phyloP scores from a whole-genome alignment of 2,113 vertebrate species.

The Python bivittatus region DNA sequence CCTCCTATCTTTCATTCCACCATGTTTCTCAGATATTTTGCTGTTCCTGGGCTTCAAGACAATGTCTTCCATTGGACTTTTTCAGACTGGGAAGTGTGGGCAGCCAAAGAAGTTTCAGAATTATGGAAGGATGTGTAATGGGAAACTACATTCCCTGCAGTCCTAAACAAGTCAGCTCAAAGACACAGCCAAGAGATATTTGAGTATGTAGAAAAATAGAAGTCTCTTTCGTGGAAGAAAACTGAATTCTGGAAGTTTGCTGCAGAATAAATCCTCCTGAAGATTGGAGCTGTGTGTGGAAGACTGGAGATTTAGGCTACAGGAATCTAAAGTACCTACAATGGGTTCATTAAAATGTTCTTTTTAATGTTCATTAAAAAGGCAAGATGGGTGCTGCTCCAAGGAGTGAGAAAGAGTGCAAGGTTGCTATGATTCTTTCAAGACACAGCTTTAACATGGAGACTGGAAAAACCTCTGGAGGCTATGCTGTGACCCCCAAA shows the following conservation, averaged over 20 bases:
- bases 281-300: not conserved
- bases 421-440: not conserved
- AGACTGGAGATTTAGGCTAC: not conserved
- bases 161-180: not conserved
- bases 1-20: not conserved
- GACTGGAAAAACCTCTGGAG: not conserved
- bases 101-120: not conserved
- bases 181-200: not conserved
- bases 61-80: not conserved
- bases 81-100: not conserved
- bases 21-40: not conserved
- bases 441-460: not conserved
- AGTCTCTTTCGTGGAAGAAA: not conserved
- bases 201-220: not conserved
- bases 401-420: not conserved
- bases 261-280: not conserved
- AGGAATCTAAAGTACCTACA: not conserved
- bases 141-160: not conserved
- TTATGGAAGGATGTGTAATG: not conserved
- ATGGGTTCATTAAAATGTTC: no score
- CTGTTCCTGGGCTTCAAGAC: not conserved
- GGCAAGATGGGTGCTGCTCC: not conserved
- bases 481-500: not conserved
- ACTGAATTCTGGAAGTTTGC: not conserved
- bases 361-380: not conserved